phyloP scores from a whole-genome alignment of 2,888 invertebrate genomes.

The Carpatolechia fugitivella region DNA sequence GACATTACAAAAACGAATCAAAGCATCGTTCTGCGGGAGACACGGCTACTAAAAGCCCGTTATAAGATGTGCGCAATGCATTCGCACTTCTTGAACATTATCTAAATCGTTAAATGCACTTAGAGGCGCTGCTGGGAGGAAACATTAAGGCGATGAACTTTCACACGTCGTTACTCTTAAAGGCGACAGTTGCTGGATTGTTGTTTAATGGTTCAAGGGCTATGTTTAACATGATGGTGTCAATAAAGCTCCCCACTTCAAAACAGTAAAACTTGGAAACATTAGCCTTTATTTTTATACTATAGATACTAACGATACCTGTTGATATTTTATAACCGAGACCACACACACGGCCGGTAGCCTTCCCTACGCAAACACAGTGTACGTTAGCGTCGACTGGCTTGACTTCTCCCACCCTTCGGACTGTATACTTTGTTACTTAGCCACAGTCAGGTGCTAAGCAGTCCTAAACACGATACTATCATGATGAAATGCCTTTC shows the following conservation, averaged over 20 bases:
- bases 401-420: slow-evolving; percentile 46
- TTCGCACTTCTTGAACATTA: slow-evolving; percentile 54
- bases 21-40: slow-evolving; percentile 41
- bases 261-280: neutral
- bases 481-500: slow-evolving; percentile 68
- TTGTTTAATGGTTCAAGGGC: slow-evolving; percentile 29
- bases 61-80: slow-evolving; percentile 44
- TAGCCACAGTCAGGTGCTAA: slow-evolving; percentile 59
- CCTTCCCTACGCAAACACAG: slow-evolving; percentile 62
- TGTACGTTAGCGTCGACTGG: slow-evolving; percentile 49
- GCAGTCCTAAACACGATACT: slow-evolving; percentile 63
- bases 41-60: slow-evolving; percentile 47
- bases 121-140: slow-evolving; percentile 42
- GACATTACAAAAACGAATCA: slow-evolving; percentile 54
- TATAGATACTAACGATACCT: slow-evolving; percentile 21
- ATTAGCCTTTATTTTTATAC: slow-evolving; percentile 5
- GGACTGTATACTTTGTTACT: slow-evolving; percentile 55
- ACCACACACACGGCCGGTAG: slow-evolving; percentile 65
- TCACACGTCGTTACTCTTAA: slow-evolving; percentile 42
- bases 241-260: slow-evolving; percentile 20
- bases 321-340: slow-evolving; percentile 32
- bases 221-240: slow-evolving; percentile 25
- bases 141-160: slow-evolving; percentile 41
- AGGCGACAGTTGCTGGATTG: slow-evolving; percentile 33
- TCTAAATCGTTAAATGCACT: slow-evolving; percentile 71